These are phyloP conservation scores for Ornithoptera priamus DNA, from an alignment of 2,888 invertebrate genomes.

Conservation along the genomic window DNA sequence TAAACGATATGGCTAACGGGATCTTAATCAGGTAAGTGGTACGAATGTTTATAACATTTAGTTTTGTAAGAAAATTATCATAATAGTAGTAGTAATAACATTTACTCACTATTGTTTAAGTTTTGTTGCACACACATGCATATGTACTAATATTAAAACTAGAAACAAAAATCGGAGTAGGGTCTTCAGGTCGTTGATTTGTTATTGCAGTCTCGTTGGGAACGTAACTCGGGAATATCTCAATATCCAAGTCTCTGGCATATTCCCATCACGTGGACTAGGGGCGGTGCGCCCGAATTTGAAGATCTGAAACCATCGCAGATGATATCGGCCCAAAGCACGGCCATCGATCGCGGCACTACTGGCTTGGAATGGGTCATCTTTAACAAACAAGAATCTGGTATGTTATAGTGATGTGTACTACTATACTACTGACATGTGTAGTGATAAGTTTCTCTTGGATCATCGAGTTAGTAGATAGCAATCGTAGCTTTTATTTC, in stretches of 20 bases:
- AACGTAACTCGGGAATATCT: conserved; percentile 51
- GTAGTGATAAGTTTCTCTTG: too few species aligned
- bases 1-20: too few species aligned
- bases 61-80: too few species aligned
- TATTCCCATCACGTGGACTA: conserved; percentile 72
- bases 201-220: conserved; percentile 57
- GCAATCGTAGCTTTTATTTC: too few species aligned
- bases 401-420: conserved; percentile 49
- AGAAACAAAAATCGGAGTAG: too few species aligned
- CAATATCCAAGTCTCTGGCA: conserved; percentile 50
- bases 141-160: too few species aligned
- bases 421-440: not conserved
- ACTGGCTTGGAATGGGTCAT: conserved; percentile 78
- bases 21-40: too few species aligned
- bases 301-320: conserved; percentile 60
- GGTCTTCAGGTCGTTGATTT: not conserved
- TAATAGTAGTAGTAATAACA: too few species aligned
- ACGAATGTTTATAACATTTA: too few species aligned
- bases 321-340: conserved; percentile 45
- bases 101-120: too few species aligned
- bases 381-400: conserved; percentile 81
- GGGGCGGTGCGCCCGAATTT: conserved; percentile 61
- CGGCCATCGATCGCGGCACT: conserved; percentile 49
- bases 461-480: too few species aligned
- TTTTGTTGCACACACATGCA: too few species aligned